Base-by-base conservation (phyloP, 1,140 invertebrate genomes). In the Macrobrachium rosenbergii region DNA sequence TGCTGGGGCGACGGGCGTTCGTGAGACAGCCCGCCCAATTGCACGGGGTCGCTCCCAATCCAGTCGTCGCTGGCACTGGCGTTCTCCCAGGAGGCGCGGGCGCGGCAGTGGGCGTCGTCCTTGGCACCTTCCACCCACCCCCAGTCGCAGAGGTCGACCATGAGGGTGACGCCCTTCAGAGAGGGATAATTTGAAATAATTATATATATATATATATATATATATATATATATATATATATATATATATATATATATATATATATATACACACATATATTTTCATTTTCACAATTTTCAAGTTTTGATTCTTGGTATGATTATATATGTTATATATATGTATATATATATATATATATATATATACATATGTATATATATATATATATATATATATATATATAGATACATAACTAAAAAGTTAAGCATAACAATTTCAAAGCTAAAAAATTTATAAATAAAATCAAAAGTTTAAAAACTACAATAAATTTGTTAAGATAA, bases 11-110 rank as follows among this genome's bases (percentile, higher is more conserved):
- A 21, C 5, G 85, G 85, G 12, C 63, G 78, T 6, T 78, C 52
- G 58, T 87, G 85, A 0, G 85, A 78, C 78, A 87, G 59, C 2
- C 85, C 85, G 28, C 85, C 85, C 52, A 87, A 58, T 23, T 87
- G 85, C 37, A 87, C 19, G 28, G 78, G 85, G 21, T 59, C n/a
- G 19, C 67, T 45, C 8, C 78, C 79, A 1, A 21, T 10, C 78
- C 85, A 80, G 21, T 64, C 45, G 17, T 77, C 45, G 21, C 52
- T 63, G 21, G 21, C 83, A 5, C 14, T 19, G 3, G 78, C 17
- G 72, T 43, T 17, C 12, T 16, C 23, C 85, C 85, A 87, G 17
- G 67, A 62, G 8, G 28, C 78, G 16, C 67, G 19, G 21, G 78
- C 60, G 23, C 62, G 14, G 37, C 83, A 86, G 52, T 69, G 77